A percentile compares a stretch with the other conserved stretches of the same genome.
phyloP scores from a whole-genome alignment of 1,140 invertebrate species.

The Megalonaias nervosa region DNA sequence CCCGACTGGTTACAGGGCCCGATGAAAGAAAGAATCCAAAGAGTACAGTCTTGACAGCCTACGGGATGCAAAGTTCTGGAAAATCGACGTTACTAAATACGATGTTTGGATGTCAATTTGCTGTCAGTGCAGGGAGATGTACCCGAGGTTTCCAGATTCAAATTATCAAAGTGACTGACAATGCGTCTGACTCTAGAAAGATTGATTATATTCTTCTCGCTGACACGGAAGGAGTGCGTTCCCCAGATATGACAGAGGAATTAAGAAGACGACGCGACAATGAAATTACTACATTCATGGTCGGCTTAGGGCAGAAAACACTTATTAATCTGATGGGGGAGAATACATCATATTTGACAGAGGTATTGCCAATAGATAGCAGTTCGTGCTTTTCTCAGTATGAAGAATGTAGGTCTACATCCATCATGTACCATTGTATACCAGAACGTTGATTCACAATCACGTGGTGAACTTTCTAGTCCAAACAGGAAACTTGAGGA shows the following conservation, averaged over 20 bases:
- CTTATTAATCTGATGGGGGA: slow-evolving; percentile 35
- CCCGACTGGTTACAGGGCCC: not conserved
- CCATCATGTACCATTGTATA: too few species aligned
- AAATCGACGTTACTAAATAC: slow-evolving; percentile 11
- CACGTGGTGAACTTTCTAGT: too few species aligned
- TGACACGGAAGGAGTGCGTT: slow-evolving; percentile 19
- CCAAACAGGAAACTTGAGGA: too few species aligned
- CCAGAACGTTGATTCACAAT: too few species aligned
- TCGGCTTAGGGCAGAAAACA: slow-evolving; percentile 29
- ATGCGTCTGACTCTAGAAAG: too few species aligned
- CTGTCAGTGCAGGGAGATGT: slow-evolving; percentile 1
- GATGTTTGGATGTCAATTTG: slow-evolving; percentile 14
- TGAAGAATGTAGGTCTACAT: not conserved
- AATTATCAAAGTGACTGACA: not conserved
- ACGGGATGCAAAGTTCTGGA: slow-evolving; percentile 19
- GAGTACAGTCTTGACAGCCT: slow-evolving; percentile 10
- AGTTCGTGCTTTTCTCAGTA: slow-evolving; percentile 20
- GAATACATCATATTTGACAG: slow-evolving; percentile 19
- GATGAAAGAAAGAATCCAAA: not conserved
- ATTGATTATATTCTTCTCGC: slow-evolving; percentile 5
- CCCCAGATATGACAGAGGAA: slow-evolving; percentile 13
- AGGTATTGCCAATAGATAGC: slow-evolving; percentile 34
- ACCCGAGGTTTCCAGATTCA: slow-evolving; percentile 4
- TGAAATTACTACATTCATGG: slow-evolving; percentile 29
- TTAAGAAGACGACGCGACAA: slow-evolving; percentile 16